phyloP scores from a whole-genome alignment of 2,113 vertebrate genomes.

The Oreochromis aureus region DNA sequence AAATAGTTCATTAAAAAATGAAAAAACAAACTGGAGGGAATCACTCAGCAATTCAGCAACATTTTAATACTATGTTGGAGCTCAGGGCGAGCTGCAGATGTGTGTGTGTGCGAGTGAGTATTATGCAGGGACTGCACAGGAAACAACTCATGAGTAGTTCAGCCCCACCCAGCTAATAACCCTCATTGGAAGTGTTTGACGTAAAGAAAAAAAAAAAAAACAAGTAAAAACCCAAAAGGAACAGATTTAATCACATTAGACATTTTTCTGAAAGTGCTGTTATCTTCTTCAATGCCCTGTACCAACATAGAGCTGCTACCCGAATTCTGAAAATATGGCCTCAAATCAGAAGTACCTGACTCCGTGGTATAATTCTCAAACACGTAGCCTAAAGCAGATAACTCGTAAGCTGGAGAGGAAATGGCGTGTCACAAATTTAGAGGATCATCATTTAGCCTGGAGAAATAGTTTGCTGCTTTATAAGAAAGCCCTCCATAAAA shows the following conservation, averaged over 20 bases:
- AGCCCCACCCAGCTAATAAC: constrained; percentile 36
- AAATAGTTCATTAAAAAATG: not conserved
- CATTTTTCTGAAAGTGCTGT: not conserved
- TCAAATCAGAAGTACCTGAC: not conserved
- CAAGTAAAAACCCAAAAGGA: not conserved
- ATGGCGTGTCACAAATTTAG: not conserved
- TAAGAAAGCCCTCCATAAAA: not conserved
- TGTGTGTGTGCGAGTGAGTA: not conserved
- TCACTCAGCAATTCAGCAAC: not conserved
- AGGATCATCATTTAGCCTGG: not conserved
- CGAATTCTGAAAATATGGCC: not conserved
- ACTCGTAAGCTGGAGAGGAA: not conserved
- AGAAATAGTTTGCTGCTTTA: not conserved
- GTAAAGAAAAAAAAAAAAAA: not conserved
- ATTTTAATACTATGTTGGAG: not conserved
- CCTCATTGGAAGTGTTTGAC: constrained; percentile 25
- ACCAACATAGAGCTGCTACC: not conserved
- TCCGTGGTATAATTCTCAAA: not conserved
- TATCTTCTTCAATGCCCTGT: not conserved
- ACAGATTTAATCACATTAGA: not conserved
- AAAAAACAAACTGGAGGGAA: not conserved
- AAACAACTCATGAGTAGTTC: constrained; percentile 16
- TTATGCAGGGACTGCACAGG: not conserved
- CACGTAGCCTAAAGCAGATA: not conserved
- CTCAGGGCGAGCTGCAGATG: not conserved